Evolutionary conservation across 2,797 vertebrate species (phyloP), one percentile per base, ranked within the genome.

Genomic region (Sylvia borin): DNA sequence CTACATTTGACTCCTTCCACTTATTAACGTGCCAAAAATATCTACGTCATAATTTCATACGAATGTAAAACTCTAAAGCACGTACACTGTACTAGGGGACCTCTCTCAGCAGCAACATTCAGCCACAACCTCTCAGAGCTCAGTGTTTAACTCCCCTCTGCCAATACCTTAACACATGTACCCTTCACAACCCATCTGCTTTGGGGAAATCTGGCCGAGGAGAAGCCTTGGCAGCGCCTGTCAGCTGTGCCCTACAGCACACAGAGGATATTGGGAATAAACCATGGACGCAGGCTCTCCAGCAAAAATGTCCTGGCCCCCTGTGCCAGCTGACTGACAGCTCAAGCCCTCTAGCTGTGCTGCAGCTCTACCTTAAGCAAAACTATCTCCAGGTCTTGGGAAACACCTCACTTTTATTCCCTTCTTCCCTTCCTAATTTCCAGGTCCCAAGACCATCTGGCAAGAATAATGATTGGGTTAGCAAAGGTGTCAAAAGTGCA

Each of bases 121-220:
- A 92, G 82, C 85, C 85, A 79, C 87, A 80, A 54, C 26, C 79
- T 83, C 78, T 36, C 60, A 84, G 66, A 92, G 83, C 77, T 57
- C n/a, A 36, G 73, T 32, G 71, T 36, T 36, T 47, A 96, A 47
- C 71, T 60, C 43, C 13, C 43, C 84, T 83, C 85, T 86, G 94
- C 88, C 92, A 94, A 53, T 78, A 76, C 60, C 91, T 95, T 36
- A 78, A 66, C 87, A 83, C 48, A 66, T 7, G 88, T 40, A 60
- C 64, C 82, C 82, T 79, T 76, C 75, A 79, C 83, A 94, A 47
- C 66, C 94, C 95, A 95, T 95, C 93, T 95, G 95, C 88, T 93
- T 74, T 67, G 71, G 93, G 74, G 79, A 84, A 67, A 88, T 19
- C 47, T 86, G 85, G 90, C 77, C 9, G 57, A 66, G 72, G 8